A percentile compares a stretch with the other conserved stretches of the same genome.
Evolutionary conservation across 1,140 invertebrate genomes (phyloP).

Genomic region (Macrostomum lignano): DNA sequence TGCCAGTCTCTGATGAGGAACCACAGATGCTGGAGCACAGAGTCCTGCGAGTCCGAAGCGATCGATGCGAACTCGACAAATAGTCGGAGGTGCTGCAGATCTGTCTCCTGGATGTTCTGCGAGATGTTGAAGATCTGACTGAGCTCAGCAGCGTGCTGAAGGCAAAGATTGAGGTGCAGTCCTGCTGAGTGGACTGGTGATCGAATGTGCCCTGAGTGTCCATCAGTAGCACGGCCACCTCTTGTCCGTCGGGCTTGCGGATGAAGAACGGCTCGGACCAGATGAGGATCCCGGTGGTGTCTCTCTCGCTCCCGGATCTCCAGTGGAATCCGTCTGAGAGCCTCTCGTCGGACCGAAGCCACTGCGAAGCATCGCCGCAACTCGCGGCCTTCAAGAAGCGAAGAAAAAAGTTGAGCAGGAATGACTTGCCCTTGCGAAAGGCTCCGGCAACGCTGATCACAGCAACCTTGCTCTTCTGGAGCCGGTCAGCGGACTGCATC

Average conservation of each 20-base stretch:
- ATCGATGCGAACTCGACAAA: conserved; percentile 86
- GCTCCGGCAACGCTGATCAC: conserved; percentile 78
- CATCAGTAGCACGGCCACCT: conserved; percentile 56
- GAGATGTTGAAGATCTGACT: conserved; percentile 81
- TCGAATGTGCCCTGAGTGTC: conserved; percentile 94
- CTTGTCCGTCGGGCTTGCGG: conserved; percentile 29
- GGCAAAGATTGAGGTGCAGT: conserved; percentile 81
- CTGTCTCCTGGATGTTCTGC: conserved; percentile 80
- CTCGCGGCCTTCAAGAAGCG: conserved; percentile 37
- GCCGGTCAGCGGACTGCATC: conserved; percentile 38
- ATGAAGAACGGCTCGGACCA: conserved; percentile 74
- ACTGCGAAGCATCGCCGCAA: conserved; percentile 19
- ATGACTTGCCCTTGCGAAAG: conserved; percentile 84
- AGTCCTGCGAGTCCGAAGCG: conserved; percentile 53
- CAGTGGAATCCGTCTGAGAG: conserved; percentile 45
- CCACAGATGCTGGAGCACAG: conserved; percentile 41
- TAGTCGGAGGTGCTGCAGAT: conserved; percentile 62
- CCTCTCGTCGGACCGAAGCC: conserved; percentile 28
- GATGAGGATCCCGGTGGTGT: conserved; percentile 73
- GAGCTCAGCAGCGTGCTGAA: conserved; percentile 76
- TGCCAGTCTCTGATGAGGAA: conserved; percentile 94
- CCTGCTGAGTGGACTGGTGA: conserved; percentile 69
- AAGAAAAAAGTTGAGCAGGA: conserved; percentile 66
- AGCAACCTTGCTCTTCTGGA: conserved; percentile 33
- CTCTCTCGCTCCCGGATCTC: conserved; percentile 65